Evolutionary conservation across 2,888 invertebrate genomes (phyloP), one percentile per base, ranked within the genome.

Genomic region (Pristionchus fissidentatus): DNA sequence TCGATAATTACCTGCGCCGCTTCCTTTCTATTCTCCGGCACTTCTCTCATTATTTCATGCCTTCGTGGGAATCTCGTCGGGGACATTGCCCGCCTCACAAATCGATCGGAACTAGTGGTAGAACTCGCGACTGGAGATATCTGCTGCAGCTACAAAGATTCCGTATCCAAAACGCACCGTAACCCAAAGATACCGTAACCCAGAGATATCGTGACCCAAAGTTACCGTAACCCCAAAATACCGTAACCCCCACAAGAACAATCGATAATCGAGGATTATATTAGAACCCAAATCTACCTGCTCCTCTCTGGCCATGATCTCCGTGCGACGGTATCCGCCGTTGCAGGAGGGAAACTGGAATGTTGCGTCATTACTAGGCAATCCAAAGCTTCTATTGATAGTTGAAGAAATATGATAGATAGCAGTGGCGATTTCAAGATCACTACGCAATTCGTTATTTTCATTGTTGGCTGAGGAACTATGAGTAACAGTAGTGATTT

Each of bases 1-100:
- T n/a, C 0, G 4, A 3, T 52, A 15, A 49, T 3, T 32, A 80
- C 80, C 62, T 80, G 41, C 10, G 62, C 62, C 0, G 49, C 29
- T 8, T 41, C 49, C 46, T 26, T 80, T 41, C 80, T 19, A n/a
- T 80, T 80, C 80, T 80, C 80, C 3, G 80, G 80, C 19, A 80
- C 43, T 15, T n/a, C 80, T 41, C 57, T 57, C 15, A 35, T 22
- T 0, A 60, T 29, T 43, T 80, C 80, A 55, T 80, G 62, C 32
- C 43, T 22, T 32, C 80, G 60, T 1, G 38, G 32, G 80, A 80
- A 80, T 29, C 62, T 22, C 0, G 80, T 10, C 13, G 80, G 62
- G 3, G 78, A 78, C 78, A 78, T 55, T 13, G 78, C 8, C 3
- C 78, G 32, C 15, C 78, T 5, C 3, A 4, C 52, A 38, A n/a